These are phyloP conservation scores for Ramphastos sulfuratus DNA, from an alignment of 2,113 vertebrate genomes.

Conservation along the genomic window DNA sequence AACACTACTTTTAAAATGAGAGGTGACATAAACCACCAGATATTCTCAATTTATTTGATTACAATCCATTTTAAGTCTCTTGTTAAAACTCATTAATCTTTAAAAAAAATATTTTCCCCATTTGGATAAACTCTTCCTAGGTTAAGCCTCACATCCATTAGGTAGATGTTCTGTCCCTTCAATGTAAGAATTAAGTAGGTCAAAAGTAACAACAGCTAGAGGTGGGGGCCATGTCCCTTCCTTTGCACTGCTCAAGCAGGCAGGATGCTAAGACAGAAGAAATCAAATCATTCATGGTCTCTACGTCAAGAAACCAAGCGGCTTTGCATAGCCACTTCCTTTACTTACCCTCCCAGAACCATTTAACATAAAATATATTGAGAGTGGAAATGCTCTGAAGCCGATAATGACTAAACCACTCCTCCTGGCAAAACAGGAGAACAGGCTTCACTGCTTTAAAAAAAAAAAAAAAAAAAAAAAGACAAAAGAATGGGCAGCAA, in stretches of 20 bases:
- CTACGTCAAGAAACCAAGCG: not conserved
- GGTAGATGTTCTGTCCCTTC: not conserved
- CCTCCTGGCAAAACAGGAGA: not conserved
- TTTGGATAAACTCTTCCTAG: not conserved
- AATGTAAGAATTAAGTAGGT: not conserved
- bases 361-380: not conserved
- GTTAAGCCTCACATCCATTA: not conserved
- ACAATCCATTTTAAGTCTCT: not conserved
- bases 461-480: not conserved
- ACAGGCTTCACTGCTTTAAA: not conserved
- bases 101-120: not conserved
- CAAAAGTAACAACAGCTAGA: not conserved
- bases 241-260: not conserved
- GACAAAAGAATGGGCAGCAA: not conserved
- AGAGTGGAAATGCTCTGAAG: not conserved
- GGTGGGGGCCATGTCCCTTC: not conserved
- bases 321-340: slow-evolving; percentile 3
- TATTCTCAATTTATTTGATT: not conserved
- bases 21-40: not conserved
- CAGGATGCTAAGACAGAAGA: not conserved
- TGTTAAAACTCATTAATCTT: not conserved
- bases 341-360: not conserved
- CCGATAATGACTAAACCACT: slow-evolving; percentile 17
- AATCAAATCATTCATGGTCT: not conserved
- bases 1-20: not conserved